Evolutionary conservation across 2,113 vertebrate species (phyloP).

Genomic region (Corythornis madagascariensis): DNA sequence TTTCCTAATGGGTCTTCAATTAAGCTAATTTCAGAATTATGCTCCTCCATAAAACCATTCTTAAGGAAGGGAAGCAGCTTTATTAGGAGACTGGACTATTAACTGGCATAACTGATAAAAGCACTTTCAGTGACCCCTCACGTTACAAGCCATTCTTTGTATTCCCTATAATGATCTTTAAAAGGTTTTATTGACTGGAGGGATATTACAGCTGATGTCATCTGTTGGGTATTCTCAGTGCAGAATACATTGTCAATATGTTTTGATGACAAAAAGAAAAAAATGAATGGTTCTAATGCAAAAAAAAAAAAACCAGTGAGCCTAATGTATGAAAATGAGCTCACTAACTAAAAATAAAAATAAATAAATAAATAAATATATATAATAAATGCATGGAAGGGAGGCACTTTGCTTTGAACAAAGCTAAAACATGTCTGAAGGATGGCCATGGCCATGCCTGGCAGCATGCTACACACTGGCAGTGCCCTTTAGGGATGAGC

Average conservation of each 20-base stretch:
- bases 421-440: neutral
- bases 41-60: neutral
- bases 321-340: neutral
- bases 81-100: neutral
- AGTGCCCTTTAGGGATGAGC: neutral
- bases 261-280: slow-evolving; percentile 13
- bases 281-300: neutral
- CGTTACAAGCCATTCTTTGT: neutral
- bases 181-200: slow-evolving; percentile 47
- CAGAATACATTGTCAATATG: neutral
- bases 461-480: neutral
- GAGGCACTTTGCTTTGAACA: neutral
- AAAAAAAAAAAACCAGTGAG: slow-evolving; percentile 13
- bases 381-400: neutral
- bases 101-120: neutral
- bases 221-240: neutral
- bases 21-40: slow-evolving; percentile 7
- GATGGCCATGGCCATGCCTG: neutral
- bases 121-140: slow-evolving; percentile 11
- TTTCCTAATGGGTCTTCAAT: neutral
- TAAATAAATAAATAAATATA: too few species aligned
- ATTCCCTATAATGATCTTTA: slow-evolving; percentile 10
- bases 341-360: neutral
- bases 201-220: neutral
- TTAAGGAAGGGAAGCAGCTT: slow-evolving; percentile 3